These are phyloP conservation scores for Archilochus colubris DNA, from an alignment of 2,113 vertebrate species.

Conservation along the genomic window DNA sequence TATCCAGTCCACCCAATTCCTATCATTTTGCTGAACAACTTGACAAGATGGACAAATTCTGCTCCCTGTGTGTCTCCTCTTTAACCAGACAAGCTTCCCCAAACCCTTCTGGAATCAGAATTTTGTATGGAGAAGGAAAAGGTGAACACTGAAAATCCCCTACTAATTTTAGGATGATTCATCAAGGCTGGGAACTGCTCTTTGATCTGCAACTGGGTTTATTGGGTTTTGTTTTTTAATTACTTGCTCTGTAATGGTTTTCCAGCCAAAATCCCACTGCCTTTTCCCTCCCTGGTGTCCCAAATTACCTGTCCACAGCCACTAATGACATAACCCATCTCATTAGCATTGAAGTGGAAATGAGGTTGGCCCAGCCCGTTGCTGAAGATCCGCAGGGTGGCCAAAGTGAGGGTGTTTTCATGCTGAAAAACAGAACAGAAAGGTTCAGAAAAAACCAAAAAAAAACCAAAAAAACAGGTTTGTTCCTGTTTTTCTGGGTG, in stretches of 20 bases:
- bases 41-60: background rate
- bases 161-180: background rate
- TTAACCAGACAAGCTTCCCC: background rate
- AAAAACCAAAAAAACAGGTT: too few species aligned
- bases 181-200: background rate
- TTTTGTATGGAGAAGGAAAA: background rate
- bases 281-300: background rate
- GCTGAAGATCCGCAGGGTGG: constrained; percentile 69
- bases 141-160: accelerated
- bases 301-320: constrained; percentile 72
- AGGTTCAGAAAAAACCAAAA: background rate
- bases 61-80: background rate
- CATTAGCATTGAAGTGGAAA: constrained; percentile 78
- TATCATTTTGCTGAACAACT: background rate
- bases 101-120: accelerated
- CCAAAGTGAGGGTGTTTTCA: constrained; percentile 61
- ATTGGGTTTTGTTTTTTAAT: background rate
- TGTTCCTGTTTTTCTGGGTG: too few species aligned
- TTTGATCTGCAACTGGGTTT: too few species aligned
- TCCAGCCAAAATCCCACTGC: background rate
- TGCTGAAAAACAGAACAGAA: constrained; percentile 51
- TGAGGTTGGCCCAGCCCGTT: constrained; percentile 73
- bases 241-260: background rate
- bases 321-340: constrained; percentile 77
- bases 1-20: background rate